phyloP scores from a whole-genome alignment of 2,888 invertebrate genomes.

The Ptychoptera albimana region DNA sequence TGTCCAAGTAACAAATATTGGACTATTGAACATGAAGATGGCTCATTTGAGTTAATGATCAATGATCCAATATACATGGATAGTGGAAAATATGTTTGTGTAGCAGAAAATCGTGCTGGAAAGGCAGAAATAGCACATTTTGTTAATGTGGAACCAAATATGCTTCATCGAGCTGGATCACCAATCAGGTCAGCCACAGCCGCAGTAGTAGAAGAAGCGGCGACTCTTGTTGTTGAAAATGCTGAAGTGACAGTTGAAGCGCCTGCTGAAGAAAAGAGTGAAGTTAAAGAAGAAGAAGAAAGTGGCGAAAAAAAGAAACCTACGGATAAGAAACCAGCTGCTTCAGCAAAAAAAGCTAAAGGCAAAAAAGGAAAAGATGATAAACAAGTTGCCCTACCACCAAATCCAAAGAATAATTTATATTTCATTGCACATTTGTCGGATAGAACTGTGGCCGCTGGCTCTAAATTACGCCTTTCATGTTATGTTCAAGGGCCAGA shows the following conservation, averaged over 20 bases:
- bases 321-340: slow-evolving; percentile 19
- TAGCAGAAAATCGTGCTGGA: slow-evolving; percentile 57
- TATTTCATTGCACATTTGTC: slow-evolving; percentile 58
- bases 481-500: slow-evolving; percentile 63
- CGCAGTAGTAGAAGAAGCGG: slow-evolving; percentile 5
- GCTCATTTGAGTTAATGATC: slow-evolving; percentile 54
- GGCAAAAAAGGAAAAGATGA: slow-evolving; percentile 12
- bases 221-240: slow-evolving; percentile 2
- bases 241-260: slow-evolving; percentile 12
- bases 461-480: slow-evolving; percentile 59
- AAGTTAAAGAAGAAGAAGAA: slow-evolving; percentile 10
- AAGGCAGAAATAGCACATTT: slow-evolving; percentile 57
- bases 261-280: slow-evolving; percentile 10
- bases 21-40: slow-evolving; percentile 54
- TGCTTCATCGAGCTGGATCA: slow-evolving; percentile 18
- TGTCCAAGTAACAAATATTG: slow-evolving; percentile 42
- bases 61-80: slow-evolving; percentile 46
- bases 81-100: slow-evolving; percentile 31
- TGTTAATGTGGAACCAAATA: slow-evolving; percentile 47
- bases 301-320: slow-evolving; percentile 19
- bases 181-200: slow-evolving; percentile 18
- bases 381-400: slow-evolving; percentile 24
- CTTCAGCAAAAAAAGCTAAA: slow-evolving; percentile 6
- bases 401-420: slow-evolving; percentile 32
- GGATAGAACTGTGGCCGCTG: slow-evolving; percentile 57